Evolutionary conservation across 2,113 vertebrate species (phyloP), one percentile per base, ranked within the genome.

Genomic region (Bubo scandiacus): DNA sequence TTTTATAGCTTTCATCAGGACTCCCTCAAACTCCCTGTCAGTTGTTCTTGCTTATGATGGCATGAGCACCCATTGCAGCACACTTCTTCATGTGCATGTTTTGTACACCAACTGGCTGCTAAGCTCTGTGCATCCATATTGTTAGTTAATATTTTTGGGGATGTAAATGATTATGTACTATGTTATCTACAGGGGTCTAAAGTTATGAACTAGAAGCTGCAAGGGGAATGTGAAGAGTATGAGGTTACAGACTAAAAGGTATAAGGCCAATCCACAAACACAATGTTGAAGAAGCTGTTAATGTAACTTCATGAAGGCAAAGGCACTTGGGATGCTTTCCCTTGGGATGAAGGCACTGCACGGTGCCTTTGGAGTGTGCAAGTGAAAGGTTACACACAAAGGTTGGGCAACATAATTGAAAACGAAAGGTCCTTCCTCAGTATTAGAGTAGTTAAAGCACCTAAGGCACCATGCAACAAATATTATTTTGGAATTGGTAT

Each of bases 351-450:
- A 36, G 81, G 15, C 43, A 36, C 49, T 80, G 67, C 40, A 42
- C 43, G 16, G 34, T 11, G 18, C 15, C 54, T 90, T 63, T 55
- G 52, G 13, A 21, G 6, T 0, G 0, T 55, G 34, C 34, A 45
- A n/a, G 21, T 17, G 15, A 47, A 66, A 79, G 27, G 58, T 61
- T 67, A 57, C 21, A 67, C 30, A 15, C 63, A 42, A 78, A 90
- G 30, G 14, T 11, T 27, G 21, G 36, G 30, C 34, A 77, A 34
- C 14, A 3, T 14, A 20, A 21, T 14, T 45, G 34, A 58, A 81
- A 83, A 58, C 21, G 4, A 57, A 73, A 86, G 6, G 6, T 49
- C 54, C 13, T 93, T 73, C 54, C 36, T 86, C 55, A 43, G 23
- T 42, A 36, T 54, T 59, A 29, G 15, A 45, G 40, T 8, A 66